Evolutionary conservation across 2,888 invertebrate species (phyloP).

Genomic region (Cosmia pyralina): DNA sequence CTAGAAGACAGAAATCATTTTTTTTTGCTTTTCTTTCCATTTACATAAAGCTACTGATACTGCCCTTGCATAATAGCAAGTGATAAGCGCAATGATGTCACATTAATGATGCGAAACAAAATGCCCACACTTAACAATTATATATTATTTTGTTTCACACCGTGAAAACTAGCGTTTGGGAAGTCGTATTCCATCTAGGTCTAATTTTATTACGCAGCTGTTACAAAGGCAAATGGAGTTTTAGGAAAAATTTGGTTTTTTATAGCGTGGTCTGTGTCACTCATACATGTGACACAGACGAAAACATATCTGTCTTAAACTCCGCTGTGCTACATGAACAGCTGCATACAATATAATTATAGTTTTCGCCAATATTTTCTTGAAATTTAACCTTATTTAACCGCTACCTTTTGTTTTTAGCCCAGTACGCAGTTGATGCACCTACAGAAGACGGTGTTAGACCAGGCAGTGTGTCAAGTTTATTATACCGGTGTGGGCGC

Average conservation of each 20-base stretch:
- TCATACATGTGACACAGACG: no score
- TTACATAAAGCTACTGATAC: background rate
- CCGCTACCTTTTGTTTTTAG: background rate
- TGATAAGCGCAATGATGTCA: background rate
- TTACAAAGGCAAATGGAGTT: no score
- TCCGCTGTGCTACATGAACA: background rate
- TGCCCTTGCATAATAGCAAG: background rate
- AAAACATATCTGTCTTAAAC: no score
- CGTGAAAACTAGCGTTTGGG: no score
- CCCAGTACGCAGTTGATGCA: conserved; percentile 6
- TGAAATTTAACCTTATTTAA: background rate
- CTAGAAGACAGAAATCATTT: background rate
- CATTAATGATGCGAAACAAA: background rate
- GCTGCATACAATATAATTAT: background rate
- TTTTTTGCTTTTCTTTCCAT: background rate
- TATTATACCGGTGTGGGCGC: background rate
- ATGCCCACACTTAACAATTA: no score
- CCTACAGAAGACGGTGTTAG: background rate
- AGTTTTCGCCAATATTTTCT: background rate
- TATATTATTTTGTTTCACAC: no score
- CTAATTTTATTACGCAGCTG: no score
- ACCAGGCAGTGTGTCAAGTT: rapidly evolving
- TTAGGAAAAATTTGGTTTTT: no score
- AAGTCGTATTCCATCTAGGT: no score
- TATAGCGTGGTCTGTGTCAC: no score